These are phyloP conservation scores for Fopius arisanus DNA, from an alignment of 1,140 invertebrate genomes.

Conservation along the genomic window DNA sequence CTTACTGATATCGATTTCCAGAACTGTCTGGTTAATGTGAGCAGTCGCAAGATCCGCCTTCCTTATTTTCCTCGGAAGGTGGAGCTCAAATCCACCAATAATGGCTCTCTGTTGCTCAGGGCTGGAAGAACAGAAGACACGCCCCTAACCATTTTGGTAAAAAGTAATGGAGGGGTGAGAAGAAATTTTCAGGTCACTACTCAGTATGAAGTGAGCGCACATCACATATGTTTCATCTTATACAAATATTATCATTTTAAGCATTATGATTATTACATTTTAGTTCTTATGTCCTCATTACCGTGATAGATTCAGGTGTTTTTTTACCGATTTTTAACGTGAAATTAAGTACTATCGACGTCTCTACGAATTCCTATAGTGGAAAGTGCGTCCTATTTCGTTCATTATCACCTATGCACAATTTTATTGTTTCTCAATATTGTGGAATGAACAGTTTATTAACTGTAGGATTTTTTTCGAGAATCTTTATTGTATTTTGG, in stretches of 20 bases:
- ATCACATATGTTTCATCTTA: slow-evolving; percentile 3
- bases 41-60: slow-evolving; percentile 1
- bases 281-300: background rate
- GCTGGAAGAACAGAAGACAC: background rate
- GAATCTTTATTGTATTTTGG: background rate
- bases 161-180: background rate
- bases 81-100: background rate
- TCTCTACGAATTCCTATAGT: no score
- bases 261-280: background rate
- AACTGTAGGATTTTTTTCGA: background rate
- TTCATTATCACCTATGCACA: background rate
- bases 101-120: background rate
- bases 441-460: background rate
- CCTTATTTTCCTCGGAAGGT: background rate
- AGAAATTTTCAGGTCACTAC: background rate
- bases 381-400: background rate
- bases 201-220: background rate
- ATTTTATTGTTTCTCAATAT: background rate
- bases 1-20: background rate
- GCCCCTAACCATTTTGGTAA: background rate
- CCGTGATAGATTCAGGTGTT: no score
- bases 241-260: background rate
- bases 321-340: no score
- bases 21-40: slow-evolving; percentile 15
- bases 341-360: no score